Conservation (phyloP, 1,140 invertebrate species). For the Polypedilum vanderplanki region DNA sequence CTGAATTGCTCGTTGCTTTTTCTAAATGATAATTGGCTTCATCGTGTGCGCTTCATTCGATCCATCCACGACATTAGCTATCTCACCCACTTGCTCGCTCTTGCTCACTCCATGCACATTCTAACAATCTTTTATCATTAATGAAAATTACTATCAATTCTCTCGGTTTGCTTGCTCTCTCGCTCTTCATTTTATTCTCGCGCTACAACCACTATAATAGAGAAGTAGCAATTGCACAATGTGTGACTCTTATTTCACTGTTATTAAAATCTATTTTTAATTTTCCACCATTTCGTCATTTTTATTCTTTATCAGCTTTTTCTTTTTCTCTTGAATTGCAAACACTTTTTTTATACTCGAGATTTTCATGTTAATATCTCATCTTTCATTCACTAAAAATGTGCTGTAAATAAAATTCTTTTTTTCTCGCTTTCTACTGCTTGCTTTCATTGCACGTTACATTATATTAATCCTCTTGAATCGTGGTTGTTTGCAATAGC, state of each 20-base stretch:
- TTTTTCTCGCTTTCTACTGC: too few relatives aligned
- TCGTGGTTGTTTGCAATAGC: too few relatives aligned
- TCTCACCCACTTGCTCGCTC: neutral
- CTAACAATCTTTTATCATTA: conserved; percentile 19
- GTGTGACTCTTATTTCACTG: neutral
- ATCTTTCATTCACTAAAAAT: too few relatives aligned
- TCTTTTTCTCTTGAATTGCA: too few relatives aligned
- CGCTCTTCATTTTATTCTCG: neutral
- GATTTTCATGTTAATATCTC: too few relatives aligned
- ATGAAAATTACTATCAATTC: neutral
- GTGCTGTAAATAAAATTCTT: too few relatives aligned
- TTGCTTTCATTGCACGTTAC: too few relatives aligned
- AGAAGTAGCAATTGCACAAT: neutral
- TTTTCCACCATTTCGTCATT: neutral
- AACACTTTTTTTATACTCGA: too few relatives aligned
- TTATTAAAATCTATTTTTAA: conserved; percentile 20
- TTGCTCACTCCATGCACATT: neutral
- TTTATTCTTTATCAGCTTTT: neutral
- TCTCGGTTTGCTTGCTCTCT: neutral
- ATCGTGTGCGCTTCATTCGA: neutral
- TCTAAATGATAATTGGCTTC: neutral
- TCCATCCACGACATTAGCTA: neutral
- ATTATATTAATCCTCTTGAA: too few relatives aligned
- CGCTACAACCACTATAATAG: too few relatives aligned
- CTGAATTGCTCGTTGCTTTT: neutral